phyloP scores from a whole-genome alignment of 1,140 invertebrate genomes.

The Theocolax elegans region DNA sequence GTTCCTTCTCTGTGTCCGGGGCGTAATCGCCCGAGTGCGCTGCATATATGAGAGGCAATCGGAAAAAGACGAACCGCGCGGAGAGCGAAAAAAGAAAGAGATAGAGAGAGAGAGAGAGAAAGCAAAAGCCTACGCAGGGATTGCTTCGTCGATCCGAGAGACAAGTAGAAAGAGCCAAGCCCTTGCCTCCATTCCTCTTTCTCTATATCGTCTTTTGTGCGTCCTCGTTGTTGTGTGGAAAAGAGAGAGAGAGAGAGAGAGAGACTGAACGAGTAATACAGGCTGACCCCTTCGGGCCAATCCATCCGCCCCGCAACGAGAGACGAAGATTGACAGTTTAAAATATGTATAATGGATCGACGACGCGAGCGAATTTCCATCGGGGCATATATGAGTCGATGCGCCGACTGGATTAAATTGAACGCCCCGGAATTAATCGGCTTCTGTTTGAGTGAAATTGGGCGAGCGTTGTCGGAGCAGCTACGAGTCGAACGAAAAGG shows the following conservation, averaged over 20 bases:
- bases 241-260: slow-evolving; percentile 3
- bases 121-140: neutral
- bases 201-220: slow-evolving; percentile 48
- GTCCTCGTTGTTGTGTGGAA: slow-evolving; percentile 42
- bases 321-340: slow-evolving; percentile 66
- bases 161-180: too few relatives aligned
- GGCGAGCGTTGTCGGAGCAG: slow-evolving; percentile 53
- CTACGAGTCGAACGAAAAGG: too few relatives aligned
- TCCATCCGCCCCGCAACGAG: slow-evolving; percentile 53
- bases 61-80: slow-evolving; percentile 3
- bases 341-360: slow-evolving; percentile 67
- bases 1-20: neutral
- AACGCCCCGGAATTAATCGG: slow-evolving; percentile 67
- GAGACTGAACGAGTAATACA: slow-evolving; percentile 53
- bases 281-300: slow-evolving; percentile 59
- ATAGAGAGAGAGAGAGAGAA: neutral
- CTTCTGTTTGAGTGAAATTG: slow-evolving; percentile 70
- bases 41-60: slow-evolving; percentile 23
- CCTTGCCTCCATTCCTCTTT: neutral
- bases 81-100: neutral
- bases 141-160: too few relatives aligned
- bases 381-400: too few relatives aligned
- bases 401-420: slow-evolving; percentile 64
- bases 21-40: slow-evolving; percentile 16
- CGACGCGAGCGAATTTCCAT: slow-evolving; percentile 43